These are phyloP conservation scores for Prionailurus viverrinus DNA, from an alignment of 2,113 vertebrate species.

Conservation along the genomic window DNA sequence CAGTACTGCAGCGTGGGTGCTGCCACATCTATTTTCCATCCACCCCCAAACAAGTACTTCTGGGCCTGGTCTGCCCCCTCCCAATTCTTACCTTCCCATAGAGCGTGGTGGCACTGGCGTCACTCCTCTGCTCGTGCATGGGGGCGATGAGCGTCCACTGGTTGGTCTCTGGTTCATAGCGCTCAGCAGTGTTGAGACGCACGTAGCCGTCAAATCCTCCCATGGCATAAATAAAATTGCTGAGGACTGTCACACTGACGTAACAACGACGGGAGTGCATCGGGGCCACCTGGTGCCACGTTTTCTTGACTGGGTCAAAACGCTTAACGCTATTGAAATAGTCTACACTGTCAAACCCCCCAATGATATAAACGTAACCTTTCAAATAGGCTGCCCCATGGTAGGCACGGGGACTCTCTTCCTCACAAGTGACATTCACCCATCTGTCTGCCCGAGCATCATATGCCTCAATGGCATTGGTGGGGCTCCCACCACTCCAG, in stretches of 20 bases:
- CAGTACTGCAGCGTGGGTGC: neutral
- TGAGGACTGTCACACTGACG: conserved; percentile 88
- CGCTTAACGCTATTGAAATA: conserved; percentile 90
- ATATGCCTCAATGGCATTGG: conserved; percentile 89
- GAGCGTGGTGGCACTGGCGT: conserved; percentile 89
- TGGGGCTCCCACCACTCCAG: conserved; percentile 89
- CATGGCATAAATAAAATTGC: conserved; percentile 88
- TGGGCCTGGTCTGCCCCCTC: neutral
- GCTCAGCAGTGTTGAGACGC: conserved; percentile 89
- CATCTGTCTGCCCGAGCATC: conserved; percentile 89
- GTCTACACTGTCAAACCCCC: conserved; percentile 89
- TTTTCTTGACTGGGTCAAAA: conserved; percentile 87
- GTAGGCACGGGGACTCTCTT: conserved; percentile 88
- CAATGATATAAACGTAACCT: conserved; percentile 89
- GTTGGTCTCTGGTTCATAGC: conserved; percentile 89
- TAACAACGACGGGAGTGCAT: conserved; percentile 92
- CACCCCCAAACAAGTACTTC: neutral
- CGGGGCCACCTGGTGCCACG: conserved; percentile 90
- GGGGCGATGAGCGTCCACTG: conserved; percentile 91
- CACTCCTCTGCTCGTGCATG: conserved; percentile 91
- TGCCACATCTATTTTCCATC: neutral
- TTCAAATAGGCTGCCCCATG: conserved; percentile 88
- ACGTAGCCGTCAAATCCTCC: conserved; percentile 91
- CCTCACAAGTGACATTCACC: conserved; percentile 87
- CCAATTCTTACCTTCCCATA: conserved; percentile 86